phyloP scores from a whole-genome alignment of 2,888 invertebrate species.

The Ennomos fuscantarius region DNA sequence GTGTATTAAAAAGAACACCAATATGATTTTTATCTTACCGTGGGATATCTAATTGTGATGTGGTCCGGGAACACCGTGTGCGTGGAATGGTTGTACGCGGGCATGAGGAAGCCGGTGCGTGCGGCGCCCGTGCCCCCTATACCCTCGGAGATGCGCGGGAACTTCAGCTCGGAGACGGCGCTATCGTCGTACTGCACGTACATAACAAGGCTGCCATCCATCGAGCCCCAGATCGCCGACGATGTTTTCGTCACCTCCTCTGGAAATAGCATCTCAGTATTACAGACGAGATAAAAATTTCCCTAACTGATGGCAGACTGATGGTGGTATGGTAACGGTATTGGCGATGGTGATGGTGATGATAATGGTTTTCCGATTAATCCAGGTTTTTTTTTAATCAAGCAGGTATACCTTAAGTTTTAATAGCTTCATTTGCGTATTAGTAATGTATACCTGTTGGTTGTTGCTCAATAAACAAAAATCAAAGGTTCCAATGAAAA shows the following conservation, averaged over 20 bases:
- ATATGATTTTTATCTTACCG: slow-evolving; percentile 71
- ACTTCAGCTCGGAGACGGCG: slow-evolving; percentile 90
- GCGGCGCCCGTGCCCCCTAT: slow-evolving; percentile 86
- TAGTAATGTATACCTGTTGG: too few species aligned
- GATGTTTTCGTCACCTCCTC: slow-evolving; percentile 94
- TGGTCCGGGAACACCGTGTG: slow-evolving; percentile 91
- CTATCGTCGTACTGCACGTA: slow-evolving; percentile 95
- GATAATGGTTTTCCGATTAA: too few species aligned
- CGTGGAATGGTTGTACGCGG: slow-evolving; percentile 71
- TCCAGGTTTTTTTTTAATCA: too few species aligned
- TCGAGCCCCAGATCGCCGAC: slow-evolving; percentile 94
- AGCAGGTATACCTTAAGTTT: too few species aligned
- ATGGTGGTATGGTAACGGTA: too few species aligned
- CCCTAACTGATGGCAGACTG: too few species aligned
- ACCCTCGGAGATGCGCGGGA: slow-evolving; percentile 92
- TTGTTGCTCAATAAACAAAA: too few species aligned
- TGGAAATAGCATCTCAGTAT: slow-evolving; percentile 59
- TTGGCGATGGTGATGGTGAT: too few species aligned
- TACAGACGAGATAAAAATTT: too few species aligned
- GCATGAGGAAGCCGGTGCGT: slow-evolving; percentile 77
- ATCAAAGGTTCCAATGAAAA: too few species aligned
- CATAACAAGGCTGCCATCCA: slow-evolving; percentile 92
- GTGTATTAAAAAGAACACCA: too few species aligned
- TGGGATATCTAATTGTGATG: slow-evolving; percentile 93
- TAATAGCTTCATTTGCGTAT: too few species aligned